Base-by-base conservation (phyloP, 2,113 vertebrate genomes). In the Todiramphus saurophagus region DNA sequence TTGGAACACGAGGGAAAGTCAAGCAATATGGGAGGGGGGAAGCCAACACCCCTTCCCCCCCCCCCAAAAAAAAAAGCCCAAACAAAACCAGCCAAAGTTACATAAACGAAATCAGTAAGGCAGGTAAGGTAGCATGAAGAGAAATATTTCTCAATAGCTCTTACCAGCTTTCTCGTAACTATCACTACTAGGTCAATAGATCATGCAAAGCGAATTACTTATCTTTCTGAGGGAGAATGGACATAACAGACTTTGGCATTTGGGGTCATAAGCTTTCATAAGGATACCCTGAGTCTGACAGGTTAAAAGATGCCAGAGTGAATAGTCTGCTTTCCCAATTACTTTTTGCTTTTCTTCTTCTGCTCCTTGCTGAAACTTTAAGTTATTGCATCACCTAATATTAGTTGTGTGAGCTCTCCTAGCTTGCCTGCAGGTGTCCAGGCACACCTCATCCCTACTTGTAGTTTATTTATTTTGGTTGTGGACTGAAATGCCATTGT, bases 191-290 rank as follows among this genome's bases (percentile, higher is more conserved):
- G 25, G 19, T 39, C 20, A 25, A 55, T 23, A 23, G 69, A 9
- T 43, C 13, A 9, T 59, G 37, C 28, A 15, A 56, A 35, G 3
- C 5, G 31, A 64, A 23, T 63, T 77, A 8, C 9, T 78, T 3
- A 0, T 33, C 51, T 62, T 72, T n/a, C 33, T 11, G 24, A 13
- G 4, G 2, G 13, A 44, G 12, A 10, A 24, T 1, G 10, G 30
- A 1, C 12, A 2, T 59, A 10, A 12, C 35, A 35, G 33, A 5
- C 35, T 51, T 55, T 4, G 28, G 7, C 1, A 0, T 51, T 91
- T 51, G 14, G 13, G 39, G 12, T 64, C 41, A 3, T 75, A 16
- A 69, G 27, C 13, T 66, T 33, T 60, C 1, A 1, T 8, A 33
- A 50, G 7, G 19, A 10, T 35, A 46, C 23, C 23, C 13, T 3